phyloP scores from a whole-genome alignment of 1,140 invertebrate genomes.

The Linepithema humile region DNA sequence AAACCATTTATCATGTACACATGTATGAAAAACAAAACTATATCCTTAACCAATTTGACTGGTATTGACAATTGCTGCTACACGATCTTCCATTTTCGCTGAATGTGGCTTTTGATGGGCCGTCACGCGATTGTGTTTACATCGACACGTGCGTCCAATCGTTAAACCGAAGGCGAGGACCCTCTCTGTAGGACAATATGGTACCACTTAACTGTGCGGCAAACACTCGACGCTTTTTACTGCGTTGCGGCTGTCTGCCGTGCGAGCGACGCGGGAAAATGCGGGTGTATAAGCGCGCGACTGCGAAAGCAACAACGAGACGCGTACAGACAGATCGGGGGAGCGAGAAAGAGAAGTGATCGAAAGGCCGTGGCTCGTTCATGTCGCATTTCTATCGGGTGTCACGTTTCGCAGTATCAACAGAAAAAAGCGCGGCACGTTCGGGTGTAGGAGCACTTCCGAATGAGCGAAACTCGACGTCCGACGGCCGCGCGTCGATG shows the following conservation, averaged over 20 bases:
- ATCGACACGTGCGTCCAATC: conserved; percentile 40
- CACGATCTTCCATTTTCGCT: neutral
- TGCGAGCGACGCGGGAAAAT: conserved; percentile 21
- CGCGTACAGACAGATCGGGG: neutral
- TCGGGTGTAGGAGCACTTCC: conserved; percentile 3
- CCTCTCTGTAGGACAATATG: conserved; percentile 74
- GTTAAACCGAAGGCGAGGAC: conserved; percentile 58
- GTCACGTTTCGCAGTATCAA: conserved; percentile 52
- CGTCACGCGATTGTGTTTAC: conserved; percentile 12
- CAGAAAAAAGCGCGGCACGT: conserved; percentile 5
- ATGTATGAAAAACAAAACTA: neutral
- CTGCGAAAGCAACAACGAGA: conserved; percentile 31
- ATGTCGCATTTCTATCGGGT: conserved; percentile 65
- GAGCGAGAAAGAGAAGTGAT: neutral
- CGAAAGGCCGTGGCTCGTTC: conserved; percentile 34
- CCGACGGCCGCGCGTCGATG: conserved; percentile 54
- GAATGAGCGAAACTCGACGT: conserved; percentile 58
- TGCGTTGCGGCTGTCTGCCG: conserved; percentile 69
- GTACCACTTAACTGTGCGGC: conserved; percentile 75
- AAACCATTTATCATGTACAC: neutral
- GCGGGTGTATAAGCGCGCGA: neutral
- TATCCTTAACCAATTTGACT: neutral
- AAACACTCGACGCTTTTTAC: conserved; percentile 80
- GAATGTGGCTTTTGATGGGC: neutral
- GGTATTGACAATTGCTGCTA: neutral